These are phyloP conservation scores for Clostera curtula DNA, from an alignment of 2,888 invertebrate species.

Conservation along the genomic window DNA sequence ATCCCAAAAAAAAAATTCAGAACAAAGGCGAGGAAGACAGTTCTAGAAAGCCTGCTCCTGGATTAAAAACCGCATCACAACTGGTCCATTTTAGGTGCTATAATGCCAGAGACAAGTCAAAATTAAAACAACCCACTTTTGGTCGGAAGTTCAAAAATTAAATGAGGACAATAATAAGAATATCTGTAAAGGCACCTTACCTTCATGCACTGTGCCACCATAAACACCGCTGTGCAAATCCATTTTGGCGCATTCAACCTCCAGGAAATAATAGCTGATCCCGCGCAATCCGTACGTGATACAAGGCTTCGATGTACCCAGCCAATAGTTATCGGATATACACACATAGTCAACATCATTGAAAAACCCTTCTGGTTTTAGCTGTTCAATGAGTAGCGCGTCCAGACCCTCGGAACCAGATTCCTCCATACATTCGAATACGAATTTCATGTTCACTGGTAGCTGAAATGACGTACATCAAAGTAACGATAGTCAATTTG, in stretches of 20 bases:
- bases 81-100: too few relatives aligned
- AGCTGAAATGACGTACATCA: slow-evolving; percentile 45
- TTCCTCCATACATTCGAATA: slow-evolving; percentile 99
- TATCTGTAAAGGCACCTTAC: slow-evolving; percentile 62
- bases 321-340: slow-evolving; percentile 99
- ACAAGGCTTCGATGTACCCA: slow-evolving; percentile 97
- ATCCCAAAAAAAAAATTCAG: too few relatives aligned
- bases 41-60: too few relatives aligned
- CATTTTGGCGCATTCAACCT: slow-evolving; percentile 90
- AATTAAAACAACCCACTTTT: too few relatives aligned
- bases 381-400: slow-evolving; percentile 78
- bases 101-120: too few relatives aligned
- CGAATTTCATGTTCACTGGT: slow-evolving; percentile 89
- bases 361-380: slow-evolving; percentile 82
- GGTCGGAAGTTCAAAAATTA: too few relatives aligned
- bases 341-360: slow-evolving; percentile 93
- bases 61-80: too few relatives aligned
- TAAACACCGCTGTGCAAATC: slow-evolving; percentile 97
- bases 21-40: too few relatives aligned
- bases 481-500: neutral
- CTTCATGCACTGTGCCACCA: slow-evolving; percentile 90
- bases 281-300: slow-evolving; percentile 97
- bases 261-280: slow-evolving; percentile 91
- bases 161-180: too few relatives aligned
- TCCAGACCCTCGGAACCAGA: slow-evolving; percentile 97